phyloP scores from a whole-genome alignment of 2,113 vertebrate genomes.

The Garra rufa region DNA sequence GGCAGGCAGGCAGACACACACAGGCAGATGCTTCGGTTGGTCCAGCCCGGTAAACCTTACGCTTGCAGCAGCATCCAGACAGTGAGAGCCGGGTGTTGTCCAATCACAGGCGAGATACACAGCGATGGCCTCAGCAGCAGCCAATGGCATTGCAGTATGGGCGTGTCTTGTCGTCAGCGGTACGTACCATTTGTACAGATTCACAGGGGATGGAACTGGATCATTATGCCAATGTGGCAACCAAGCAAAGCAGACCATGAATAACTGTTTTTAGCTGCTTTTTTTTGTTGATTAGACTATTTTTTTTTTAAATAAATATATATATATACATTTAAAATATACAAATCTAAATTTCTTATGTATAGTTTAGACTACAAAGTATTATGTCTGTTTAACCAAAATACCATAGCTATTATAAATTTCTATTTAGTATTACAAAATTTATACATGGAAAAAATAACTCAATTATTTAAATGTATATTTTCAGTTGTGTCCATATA shows the following conservation, averaged over 20 bases:
- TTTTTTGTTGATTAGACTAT: too few species aligned
- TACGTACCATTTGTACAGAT: constrained; percentile 63
- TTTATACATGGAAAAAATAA: too few species aligned
- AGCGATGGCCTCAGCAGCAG: constrained; percentile 55
- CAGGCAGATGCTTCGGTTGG: constrained; percentile 70
- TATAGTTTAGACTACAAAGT: too few species aligned
- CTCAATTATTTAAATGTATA: too few species aligned
- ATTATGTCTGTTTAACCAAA: too few species aligned
- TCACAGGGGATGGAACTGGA: constrained; percentile 11
- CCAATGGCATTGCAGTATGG: constrained; percentile 67
- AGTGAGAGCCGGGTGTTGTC: constrained; percentile 50
- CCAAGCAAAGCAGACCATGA: not conserved
- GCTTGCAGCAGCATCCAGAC: constrained; percentile 70
- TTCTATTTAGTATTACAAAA: too few species aligned
- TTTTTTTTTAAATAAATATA: too few species aligned
- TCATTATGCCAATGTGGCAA: constrained; percentile 20
- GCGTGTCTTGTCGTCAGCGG: constrained; percentile 65
- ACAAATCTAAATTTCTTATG: too few species aligned
- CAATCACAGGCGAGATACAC: constrained; percentile 67
- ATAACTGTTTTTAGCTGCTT: too few species aligned
- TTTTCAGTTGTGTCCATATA: too few species aligned
- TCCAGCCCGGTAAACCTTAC: constrained; percentile 63
- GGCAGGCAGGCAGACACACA: constrained; percentile 64
- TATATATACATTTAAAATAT: too few species aligned
- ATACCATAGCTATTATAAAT: too few species aligned